A percentile compares a stretch with the other conserved stretches of the same genome.
phyloP scores from a whole-genome alignment of 1,140 invertebrate species.

The Lepeophtheirus salmonis region DNA sequence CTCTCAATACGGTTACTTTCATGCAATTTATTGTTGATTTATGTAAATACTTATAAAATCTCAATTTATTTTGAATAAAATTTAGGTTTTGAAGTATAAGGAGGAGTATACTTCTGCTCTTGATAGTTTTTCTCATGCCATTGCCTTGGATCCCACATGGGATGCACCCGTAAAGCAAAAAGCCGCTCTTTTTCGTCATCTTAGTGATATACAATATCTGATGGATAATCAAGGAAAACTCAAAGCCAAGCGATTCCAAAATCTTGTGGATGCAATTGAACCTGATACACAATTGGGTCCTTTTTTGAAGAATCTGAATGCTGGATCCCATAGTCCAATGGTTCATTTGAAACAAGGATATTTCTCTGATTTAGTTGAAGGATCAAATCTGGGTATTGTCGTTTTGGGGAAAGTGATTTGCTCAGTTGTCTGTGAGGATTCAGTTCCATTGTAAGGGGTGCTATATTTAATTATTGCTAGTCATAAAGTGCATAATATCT shows the following conservation, averaged over 20 bases:
- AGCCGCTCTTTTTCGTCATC: slow-evolving; percentile 41
- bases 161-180: slow-evolving; percentile 39
- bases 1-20: no score
- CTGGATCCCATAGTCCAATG: slow-evolving; percentile 23
- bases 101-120: slow-evolving; percentile 51
- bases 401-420: slow-evolving; percentile 59
- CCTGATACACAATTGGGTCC: slow-evolving; percentile 18
- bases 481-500: no score
- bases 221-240: slow-evolving; percentile 49
- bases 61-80: no score
- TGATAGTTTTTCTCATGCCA: slow-evolving; percentile 43
- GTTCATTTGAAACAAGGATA: slow-evolving; percentile 22
- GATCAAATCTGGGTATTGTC: slow-evolving; percentile 44
- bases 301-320: slow-evolving; percentile 19
- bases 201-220: slow-evolving; percentile 44
- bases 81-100: slow-evolving; percentile 50
- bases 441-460: slow-evolving; percentile 50
- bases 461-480: slow-evolving; percentile 11
- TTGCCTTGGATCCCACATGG: slow-evolving; percentile 52
- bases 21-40: no score
- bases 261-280: slow-evolving; percentile 38
- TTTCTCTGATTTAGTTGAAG: slow-evolving; percentile 30
- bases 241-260: slow-evolving; percentile 44
- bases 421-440: slow-evolving; percentile 48
- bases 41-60: no score